Base-by-base conservation (phyloP, 2,113 vertebrate genomes). In the Malurus alboscapulatus region DNA sequence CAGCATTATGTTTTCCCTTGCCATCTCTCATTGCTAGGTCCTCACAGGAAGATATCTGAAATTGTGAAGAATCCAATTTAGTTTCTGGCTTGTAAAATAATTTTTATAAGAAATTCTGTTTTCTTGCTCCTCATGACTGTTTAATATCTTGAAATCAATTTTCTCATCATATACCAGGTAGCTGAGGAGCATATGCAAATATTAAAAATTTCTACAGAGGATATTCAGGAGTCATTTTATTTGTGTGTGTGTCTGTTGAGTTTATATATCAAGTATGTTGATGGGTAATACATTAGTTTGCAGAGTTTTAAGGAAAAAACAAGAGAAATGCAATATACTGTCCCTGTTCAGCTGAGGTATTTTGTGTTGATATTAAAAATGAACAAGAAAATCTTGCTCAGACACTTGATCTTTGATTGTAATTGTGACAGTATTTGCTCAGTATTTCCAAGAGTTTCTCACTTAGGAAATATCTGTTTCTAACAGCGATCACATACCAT, bases 61-160 rank as follows among this genome's bases (percentile, higher is more conserved):
- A 69, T 48, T 9, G 4, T 9, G 5, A 83, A 27, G 12, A 61
- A 75, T 40, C 7, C 2, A 1, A 9, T 55, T 59, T 57, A 0
- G 1, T 29, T 91, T 58, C 25, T 69, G 51, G 6, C 17, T 44
- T 42, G 13, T 42, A 42, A 88, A 66, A 73, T 11, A 57, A 9
- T 45, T 68, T 90, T 77, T 61, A 12, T 40, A 32, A n/a, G 45
- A 88, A 84, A 53, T 34, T 20, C 7, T 47, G 2, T 73, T 25
- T 6, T 80, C 19, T 72, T 73, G 1, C 20, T 58, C 27, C 54
- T 88, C 19, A 4, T 30, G 18, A 32, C 6, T 72, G 4, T 38
- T 62, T 48, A 67, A 17, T 69, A 27, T n/a, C 36, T 93, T 22
- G 27, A 84, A 88, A 68, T 61, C 22, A 32, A 65, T 73, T 77